A percentile compares a stretch with the other conserved stretches of the same genome.
Evolutionary conservation across 2,888 invertebrate species (phyloP).

Genomic region (Ernsta delagoae): DNA sequence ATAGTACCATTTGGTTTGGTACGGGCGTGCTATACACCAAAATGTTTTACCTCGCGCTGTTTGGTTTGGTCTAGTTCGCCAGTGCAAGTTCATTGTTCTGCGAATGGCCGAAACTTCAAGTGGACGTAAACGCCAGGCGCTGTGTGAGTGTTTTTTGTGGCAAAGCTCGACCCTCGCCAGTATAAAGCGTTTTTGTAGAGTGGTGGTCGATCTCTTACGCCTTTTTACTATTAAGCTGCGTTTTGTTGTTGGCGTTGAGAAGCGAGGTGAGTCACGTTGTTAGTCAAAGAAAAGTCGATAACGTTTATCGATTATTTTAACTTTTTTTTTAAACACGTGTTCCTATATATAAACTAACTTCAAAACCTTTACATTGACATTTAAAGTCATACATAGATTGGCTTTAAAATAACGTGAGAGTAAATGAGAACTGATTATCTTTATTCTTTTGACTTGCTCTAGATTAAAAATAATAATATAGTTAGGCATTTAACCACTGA

Average conservation of each 20-base stretch:
- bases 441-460: no score
- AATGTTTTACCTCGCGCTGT: conserved; percentile 67
- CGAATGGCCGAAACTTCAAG: conserved; percentile 48
- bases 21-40: conserved; percentile 68
- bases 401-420: no score
- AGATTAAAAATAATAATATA: no score
- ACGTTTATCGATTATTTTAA: conserved; percentile 56
- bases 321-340: no score
- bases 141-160: conserved; percentile 63
- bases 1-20: conserved; percentile 42
- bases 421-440: no score
- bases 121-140: conserved; percentile 71
- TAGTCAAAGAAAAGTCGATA: conserved; percentile 67
- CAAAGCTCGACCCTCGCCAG: conserved; percentile 61
- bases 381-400: no score
- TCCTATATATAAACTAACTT: no score
- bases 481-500: no score
- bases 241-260: conserved; percentile 83
- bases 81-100: conserved; percentile 83
- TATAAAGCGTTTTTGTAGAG: conserved; percentile 67
- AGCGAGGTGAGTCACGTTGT: conserved; percentile 80
- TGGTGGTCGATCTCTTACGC: conserved; percentile 68
- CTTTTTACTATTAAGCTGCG: conserved; percentile 63
- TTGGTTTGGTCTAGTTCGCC: conserved; percentile 84
- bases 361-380: no score